Percentiles rank a stretch among this genome's conserved stretches.
Evolutionary conservation across 2,888 invertebrate species (phyloP).

Genomic region (Tribolium freemani): DNA sequence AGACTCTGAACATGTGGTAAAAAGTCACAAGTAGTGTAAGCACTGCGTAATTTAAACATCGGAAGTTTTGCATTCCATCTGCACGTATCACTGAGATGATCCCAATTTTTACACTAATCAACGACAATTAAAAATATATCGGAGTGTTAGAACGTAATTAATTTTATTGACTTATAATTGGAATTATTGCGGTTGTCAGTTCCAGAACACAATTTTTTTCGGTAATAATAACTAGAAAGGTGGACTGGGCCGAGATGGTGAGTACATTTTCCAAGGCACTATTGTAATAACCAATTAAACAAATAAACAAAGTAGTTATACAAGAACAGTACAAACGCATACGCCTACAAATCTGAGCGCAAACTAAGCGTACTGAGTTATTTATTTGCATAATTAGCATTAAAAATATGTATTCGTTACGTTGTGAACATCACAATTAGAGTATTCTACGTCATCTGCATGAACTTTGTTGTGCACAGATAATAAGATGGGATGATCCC

Average conservation of each 20-base stretch:
- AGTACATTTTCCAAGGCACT: not conserved
- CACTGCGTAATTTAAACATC: constrained; percentile 45
- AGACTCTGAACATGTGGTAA: constrained; percentile 27
- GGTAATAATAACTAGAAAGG: not conserved
- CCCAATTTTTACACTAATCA: constrained; percentile 33
- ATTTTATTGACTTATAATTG: constrained; percentile 42
- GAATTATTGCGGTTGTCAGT: constrained; percentile 3
- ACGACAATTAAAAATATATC: constrained; percentile 29
- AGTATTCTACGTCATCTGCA: constrained; percentile 27
- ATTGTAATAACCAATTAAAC: not conserved
- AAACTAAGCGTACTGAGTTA: constrained; percentile 41
- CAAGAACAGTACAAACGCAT: constrained; percentile 33
- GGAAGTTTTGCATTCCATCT: constrained; percentile 33
- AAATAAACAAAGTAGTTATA: constrained; percentile 3
- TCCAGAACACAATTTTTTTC: not conserved
- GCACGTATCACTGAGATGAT: constrained; percentile 16
- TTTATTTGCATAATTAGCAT: constrained; percentile 36
- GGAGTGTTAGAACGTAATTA: constrained; percentile 11
- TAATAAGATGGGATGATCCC: not conserved
- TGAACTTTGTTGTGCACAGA: constrained; percentile 16
- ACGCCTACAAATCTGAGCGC: constrained; percentile 46
- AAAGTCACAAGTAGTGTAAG: constrained; percentile 44
- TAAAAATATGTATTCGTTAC: constrained; percentile 16
- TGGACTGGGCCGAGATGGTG: not conserved
- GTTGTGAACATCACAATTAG: constrained; percentile 16